Conservation (phyloP, 2,113 vertebrate species). For the Cephalopterus ornatus region DNA sequence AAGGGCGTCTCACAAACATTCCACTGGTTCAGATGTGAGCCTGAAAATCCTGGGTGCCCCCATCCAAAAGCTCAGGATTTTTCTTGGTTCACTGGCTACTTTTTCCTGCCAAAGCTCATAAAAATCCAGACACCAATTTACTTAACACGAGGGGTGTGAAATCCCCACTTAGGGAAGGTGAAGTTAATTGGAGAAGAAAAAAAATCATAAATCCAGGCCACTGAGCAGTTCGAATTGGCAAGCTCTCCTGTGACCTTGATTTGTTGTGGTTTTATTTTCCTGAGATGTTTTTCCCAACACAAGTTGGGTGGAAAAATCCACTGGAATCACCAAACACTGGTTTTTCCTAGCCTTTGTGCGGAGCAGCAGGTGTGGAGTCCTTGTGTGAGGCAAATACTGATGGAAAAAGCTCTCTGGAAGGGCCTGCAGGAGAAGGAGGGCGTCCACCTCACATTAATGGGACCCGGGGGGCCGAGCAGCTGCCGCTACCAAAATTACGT, state of each 20-base stretch:
- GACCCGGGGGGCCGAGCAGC: fast-evolving
- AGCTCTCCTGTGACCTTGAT: not conserved
- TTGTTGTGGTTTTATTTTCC: conserved; percentile 1
- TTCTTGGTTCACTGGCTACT: conserved; percentile 56
- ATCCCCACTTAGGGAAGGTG: conserved; percentile 34
- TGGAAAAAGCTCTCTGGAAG: not conserved
- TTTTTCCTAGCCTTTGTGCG: not conserved
- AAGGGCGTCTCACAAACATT: not conserved
- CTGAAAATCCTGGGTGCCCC: not conserved
- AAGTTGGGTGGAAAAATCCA: not conserved
- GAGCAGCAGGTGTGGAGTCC: not conserved
- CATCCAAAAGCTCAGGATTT: not conserved
- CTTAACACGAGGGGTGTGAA: conserved; percentile 68
- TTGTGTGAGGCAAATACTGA: not conserved
- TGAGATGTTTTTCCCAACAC: not conserved
- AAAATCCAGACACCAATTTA: conserved; percentile 60
- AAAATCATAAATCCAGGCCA: conserved; percentile 43
- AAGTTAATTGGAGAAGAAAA: conserved; percentile 68
- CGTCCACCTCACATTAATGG: not conserved
- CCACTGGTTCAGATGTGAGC: not conserved
- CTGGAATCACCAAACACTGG: not conserved
- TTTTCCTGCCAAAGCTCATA: conserved; percentile 66
- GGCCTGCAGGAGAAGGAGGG: not conserved
- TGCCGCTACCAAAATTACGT: not conserved
- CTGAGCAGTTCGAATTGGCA: not conserved